These are phyloP conservation scores for Amphiprion percula DNA, from an alignment of 2,113 vertebrate genomes.

Conservation along the genomic window DNA sequence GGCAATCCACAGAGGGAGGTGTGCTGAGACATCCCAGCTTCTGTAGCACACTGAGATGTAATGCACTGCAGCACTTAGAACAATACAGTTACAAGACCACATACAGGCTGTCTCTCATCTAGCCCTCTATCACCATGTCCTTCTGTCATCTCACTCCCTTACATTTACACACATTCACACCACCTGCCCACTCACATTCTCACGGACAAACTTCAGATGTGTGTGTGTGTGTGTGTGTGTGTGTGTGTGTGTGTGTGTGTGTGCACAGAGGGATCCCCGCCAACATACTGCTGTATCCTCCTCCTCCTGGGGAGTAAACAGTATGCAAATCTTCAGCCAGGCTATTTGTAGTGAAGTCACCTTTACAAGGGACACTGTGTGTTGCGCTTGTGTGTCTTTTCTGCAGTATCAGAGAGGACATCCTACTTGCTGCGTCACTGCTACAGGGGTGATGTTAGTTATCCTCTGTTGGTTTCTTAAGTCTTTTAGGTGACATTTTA, in stretches of 20 bases:
- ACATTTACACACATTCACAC: slow-evolving; percentile 22
- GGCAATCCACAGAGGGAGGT: slow-evolving; percentile 9
- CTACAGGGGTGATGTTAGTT: slow-evolving; percentile 30
- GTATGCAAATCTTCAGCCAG: slow-evolving; percentile 36
- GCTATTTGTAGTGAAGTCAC: slow-evolving; percentile 67
- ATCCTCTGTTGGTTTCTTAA: background rate
- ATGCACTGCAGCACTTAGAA: slow-evolving; percentile 27
- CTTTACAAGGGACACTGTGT: slow-evolving; percentile 54
- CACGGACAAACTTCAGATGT: slow-evolving; percentile 7
- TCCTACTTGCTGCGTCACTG: slow-evolving; percentile 61
- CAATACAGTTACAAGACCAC: background rate
- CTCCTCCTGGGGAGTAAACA: slow-evolving; percentile 42
- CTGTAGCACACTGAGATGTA: background rate
- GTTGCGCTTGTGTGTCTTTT: slow-evolving; percentile 27
- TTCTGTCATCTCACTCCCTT: background rate
- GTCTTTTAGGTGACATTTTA: background rate
- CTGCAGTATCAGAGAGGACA: slow-evolving; percentile 62
- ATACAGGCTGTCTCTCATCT: slow-evolving; percentile 17
- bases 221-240: slow-evolving; percentile 10
- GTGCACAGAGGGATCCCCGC: slow-evolving; percentile 18
- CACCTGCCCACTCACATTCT: slow-evolving; percentile 12
- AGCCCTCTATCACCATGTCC: background rate
- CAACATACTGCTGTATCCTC: slow-evolving; percentile 23
- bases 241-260: slow-evolving; percentile 15
- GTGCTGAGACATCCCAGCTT: too few species aligned